phyloP scores from a whole-genome alignment of 2,888 invertebrate genomes.

The Oscheius onirici region DNA sequence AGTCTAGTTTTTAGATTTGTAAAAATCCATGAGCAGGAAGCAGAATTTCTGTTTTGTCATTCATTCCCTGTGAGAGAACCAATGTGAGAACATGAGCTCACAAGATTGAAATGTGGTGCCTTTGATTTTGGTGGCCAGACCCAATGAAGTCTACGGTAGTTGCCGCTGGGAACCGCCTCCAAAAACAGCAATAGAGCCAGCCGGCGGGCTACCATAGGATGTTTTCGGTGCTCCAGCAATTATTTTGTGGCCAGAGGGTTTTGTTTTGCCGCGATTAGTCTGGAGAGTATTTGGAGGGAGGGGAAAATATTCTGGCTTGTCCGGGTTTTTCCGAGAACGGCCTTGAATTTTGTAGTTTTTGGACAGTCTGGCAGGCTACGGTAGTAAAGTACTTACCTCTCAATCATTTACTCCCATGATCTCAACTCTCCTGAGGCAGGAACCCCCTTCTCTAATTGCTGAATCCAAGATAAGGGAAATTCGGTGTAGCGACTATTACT shows the following conservation, averaged over 20 bases:
- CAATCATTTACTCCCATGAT: neutral
- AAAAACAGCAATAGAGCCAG: slow-evolving; percentile 23
- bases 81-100: slow-evolving; percentile 12
- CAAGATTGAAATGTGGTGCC: too few species aligned
- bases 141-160: neutral
- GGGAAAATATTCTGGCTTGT: neutral
- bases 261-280: slow-evolving; percentile 15
- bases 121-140: neutral
- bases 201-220: slow-evolving; percentile 31
- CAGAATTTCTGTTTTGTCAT: neutral
- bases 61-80: neutral
- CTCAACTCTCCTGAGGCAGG: neutral
- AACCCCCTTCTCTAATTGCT: slow-evolving; percentile 28
- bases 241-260: slow-evolving; percentile 14
- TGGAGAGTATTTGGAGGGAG: neutral
- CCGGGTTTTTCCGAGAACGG: neutral
- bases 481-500: slow-evolving; percentile 24
- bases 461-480: slow-evolving; percentile 22
- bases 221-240: slow-evolving; percentile 23
- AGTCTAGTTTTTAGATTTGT: neutral
- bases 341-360: neutral
- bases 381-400: neutral
- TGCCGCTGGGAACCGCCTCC: neutral
- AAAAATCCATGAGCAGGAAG: neutral
- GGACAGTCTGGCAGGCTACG: neutral